Conservation (phyloP, 2,797 vertebrate genomes). For the Parambassis ranga region DNA sequence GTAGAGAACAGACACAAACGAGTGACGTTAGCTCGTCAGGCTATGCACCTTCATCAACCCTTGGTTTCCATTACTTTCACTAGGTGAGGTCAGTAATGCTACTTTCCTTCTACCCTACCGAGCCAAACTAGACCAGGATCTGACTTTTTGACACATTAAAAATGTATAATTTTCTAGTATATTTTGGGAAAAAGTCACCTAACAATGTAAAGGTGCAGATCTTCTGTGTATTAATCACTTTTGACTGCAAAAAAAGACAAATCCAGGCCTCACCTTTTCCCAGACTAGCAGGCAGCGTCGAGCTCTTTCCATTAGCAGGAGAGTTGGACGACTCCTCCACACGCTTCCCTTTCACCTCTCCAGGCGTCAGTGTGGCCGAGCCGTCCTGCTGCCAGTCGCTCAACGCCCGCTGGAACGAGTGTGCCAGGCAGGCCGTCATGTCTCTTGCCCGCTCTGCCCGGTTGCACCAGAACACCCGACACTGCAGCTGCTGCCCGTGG, state of each 20-base stretch:
- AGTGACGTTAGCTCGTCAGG: background rate
- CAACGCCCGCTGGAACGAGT: slow-evolving; percentile 81
- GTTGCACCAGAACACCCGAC: slow-evolving; percentile 86
- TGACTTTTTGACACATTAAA: background rate
- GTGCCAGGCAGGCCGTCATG: slow-evolving; percentile 81
- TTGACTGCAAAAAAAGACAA: too few species aligned
- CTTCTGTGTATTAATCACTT: too few species aligned
- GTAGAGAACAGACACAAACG: slow-evolving; percentile 10
- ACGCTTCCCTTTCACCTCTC: slow-evolving; percentile 34
- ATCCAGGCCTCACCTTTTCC: slow-evolving; percentile 86
- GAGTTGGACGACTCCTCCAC: slow-evolving; percentile 56
- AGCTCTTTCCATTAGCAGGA: slow-evolving; percentile 59
- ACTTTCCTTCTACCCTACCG: too few species aligned
- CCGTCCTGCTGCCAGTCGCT: slow-evolving; percentile 80
- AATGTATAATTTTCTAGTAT: too few species aligned
- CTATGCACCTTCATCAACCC: background rate
- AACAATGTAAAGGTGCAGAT: too few species aligned
- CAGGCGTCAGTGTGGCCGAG: slow-evolving; percentile 50
- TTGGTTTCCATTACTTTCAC: background rate
- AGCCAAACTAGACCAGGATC: background rate
- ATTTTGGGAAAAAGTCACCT: background rate
- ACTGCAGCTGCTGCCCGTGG: slow-evolving; percentile 84
- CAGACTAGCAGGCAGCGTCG: slow-evolving; percentile 76
- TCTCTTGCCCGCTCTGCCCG: slow-evolving; percentile 80
- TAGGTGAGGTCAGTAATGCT: background rate